phyloP scores from a whole-genome alignment of 2,888 invertebrate species.

The Cataglyphis albicans region DNA sequence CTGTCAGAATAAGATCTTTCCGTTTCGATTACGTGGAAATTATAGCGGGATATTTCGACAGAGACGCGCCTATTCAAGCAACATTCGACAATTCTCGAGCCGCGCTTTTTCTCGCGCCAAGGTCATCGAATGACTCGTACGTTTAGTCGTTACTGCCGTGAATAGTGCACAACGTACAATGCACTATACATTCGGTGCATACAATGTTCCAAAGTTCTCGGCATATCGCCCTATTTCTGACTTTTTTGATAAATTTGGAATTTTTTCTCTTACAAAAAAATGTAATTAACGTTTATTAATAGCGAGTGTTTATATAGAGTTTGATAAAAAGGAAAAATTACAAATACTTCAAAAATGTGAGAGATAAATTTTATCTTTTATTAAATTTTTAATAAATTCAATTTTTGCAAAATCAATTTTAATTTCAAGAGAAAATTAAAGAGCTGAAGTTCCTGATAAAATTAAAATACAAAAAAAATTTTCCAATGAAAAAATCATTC shows the following conservation, averaged over 20 bases:
- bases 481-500: not conserved
- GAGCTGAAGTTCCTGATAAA: not conserved
- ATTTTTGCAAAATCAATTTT: not conserved
- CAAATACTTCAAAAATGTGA: not conserved
- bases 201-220: not conserved
- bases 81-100: not conserved
- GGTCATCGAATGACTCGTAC: slow-evolving; percentile 39
- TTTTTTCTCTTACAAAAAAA: not conserved
- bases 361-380: not conserved
- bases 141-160: slow-evolving; percentile 20
- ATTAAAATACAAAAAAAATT: not conserved
- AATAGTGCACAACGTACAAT: slow-evolving; percentile 11
- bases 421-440: not conserved
- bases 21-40: not conserved
- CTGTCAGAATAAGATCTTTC: not conserved
- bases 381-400: not conserved
- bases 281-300: not conserved
- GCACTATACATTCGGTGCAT: not conserved
- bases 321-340: not conserved
- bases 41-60: slow-evolving; percentile 1
- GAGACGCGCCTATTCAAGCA: not conserved
- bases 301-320: not conserved
- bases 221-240: not conserved
- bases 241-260: not conserved
- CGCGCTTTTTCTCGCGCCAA: slow-evolving; percentile 29